These are phyloP conservation scores for Dryoscopus gambensis DNA, from an alignment of 2,113 vertebrate genomes.

Conservation along the genomic window DNA sequence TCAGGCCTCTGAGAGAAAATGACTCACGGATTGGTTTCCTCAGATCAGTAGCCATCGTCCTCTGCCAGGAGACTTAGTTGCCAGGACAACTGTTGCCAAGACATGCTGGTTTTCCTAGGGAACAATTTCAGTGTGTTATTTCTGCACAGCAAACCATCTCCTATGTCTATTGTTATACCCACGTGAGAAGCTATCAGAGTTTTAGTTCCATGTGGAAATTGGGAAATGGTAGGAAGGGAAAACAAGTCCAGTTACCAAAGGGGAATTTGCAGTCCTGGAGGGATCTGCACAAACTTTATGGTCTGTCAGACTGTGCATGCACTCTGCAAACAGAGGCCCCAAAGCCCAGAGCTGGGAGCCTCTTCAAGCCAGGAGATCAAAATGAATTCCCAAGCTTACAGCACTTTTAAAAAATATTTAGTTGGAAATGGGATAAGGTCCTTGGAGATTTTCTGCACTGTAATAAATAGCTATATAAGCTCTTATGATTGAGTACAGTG, in stretches of 20 bases:
- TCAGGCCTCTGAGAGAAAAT: background rate
- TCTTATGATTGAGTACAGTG: background rate
- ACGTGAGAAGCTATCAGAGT: background rate
- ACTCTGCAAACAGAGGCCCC: background rate
- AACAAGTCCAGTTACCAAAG: background rate
- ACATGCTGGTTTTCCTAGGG: background rate
- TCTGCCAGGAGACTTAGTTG: background rate
- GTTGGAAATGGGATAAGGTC: background rate
- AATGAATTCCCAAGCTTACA: background rate
- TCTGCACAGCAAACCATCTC: background rate
- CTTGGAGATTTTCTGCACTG: background rate
- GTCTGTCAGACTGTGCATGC: background rate
- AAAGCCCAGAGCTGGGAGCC: background rate
- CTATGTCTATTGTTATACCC: background rate
- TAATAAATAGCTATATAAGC: background rate
- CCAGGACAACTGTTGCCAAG: slow-evolving; percentile 47
- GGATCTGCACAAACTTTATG: background rate
- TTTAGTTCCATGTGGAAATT: background rate
- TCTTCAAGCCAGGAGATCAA: background rate
- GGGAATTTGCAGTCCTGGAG: background rate
- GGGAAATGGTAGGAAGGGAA: background rate
- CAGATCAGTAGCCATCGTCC: background rate
- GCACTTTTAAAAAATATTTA: background rate
- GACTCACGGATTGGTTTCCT: rapidly evolving
- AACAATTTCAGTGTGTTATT: background rate